Evolutionary conservation across 2,888 invertebrate genomes (phyloP).

Genomic region (Iselma pallidipennis): DNA sequence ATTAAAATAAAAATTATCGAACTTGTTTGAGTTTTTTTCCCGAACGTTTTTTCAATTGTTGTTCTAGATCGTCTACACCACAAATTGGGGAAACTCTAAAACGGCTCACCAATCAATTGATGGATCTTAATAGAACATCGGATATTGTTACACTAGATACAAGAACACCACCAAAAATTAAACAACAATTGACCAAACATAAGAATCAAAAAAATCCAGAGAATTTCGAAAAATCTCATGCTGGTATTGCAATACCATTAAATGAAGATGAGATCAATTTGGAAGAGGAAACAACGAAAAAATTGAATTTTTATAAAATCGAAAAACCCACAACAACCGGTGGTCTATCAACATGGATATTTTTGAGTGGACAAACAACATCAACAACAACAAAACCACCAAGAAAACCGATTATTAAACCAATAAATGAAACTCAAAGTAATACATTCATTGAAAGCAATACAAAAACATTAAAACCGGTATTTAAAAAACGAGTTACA

Average conservation of each 20-base stretch:
- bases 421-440: slow-evolving; percentile 29
- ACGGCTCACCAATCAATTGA: slow-evolving; percentile 62
- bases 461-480: slow-evolving; percentile 42
- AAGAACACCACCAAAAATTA: slow-evolving; percentile 67
- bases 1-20: slow-evolving; percentile 16
- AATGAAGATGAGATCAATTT: slow-evolving; percentile 44
- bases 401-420: slow-evolving; percentile 32
- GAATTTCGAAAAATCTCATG: slow-evolving; percentile 61
- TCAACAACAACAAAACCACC: slow-evolving; percentile 46
- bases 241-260: slow-evolving; percentile 60
- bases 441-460: slow-evolving; percentile 31
- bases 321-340: slow-evolving; percentile 57
- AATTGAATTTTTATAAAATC: slow-evolving; percentile 50
- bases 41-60: slow-evolving; percentile 19
- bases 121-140: slow-evolving; percentile 55
- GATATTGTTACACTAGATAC: slow-evolving; percentile 60
- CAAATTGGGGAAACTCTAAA: slow-evolving; percentile 63
- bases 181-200: slow-evolving; percentile 55
- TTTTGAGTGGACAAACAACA: slow-evolving; percentile 62
- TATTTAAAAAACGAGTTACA: slow-evolving; percentile 49
- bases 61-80: slow-evolving; percentile 53
- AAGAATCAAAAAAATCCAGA: slow-evolving; percentile 38
- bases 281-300: slow-evolving; percentile 47
- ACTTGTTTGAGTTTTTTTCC: slow-evolving; percentile 14
- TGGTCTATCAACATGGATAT: slow-evolving; percentile 77